Evolutionary conservation across 2,888 invertebrate genomes (phyloP).

Genomic region (Tipula lateralis): DNA sequence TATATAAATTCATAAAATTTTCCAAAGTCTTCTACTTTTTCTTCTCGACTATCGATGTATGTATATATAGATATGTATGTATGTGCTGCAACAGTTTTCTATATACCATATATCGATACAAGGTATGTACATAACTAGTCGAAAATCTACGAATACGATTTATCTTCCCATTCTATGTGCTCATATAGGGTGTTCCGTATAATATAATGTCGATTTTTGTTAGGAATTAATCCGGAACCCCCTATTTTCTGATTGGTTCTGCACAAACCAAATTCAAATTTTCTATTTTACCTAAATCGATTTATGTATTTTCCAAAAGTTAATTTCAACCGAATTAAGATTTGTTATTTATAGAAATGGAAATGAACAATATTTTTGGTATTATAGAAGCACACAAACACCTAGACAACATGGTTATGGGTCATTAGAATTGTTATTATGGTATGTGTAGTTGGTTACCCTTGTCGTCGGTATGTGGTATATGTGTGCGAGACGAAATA

Average conservation of each 20-base stretch:
- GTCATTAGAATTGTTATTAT: neutral
- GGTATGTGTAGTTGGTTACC: neutral
- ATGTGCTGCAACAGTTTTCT: neutral
- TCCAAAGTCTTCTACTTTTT: neutral
- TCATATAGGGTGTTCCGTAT: no score
- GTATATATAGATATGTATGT: no score
- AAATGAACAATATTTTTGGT: neutral
- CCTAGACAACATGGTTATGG: neutral
- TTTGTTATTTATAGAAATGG: neutral
- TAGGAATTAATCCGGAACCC: no score
- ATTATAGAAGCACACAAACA: neutral
- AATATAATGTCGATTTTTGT: no score
- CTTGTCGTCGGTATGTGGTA: neutral
- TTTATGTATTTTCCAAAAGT: neutral
- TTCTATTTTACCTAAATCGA: neutral
- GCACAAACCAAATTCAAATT: neutral
- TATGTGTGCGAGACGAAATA: neutral
- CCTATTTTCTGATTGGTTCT: no score
- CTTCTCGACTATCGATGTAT: no score
- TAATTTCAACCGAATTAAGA: neutral
- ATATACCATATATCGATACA: neutral
- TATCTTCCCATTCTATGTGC: no score
- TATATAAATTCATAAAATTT: neutral
- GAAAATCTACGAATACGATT: neutral
- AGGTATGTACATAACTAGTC: no score